A percentile compares a stretch with the other conserved stretches of the same genome.
These are phyloP conservation scores for Salarias fasciatus DNA, from an alignment of 2,797 vertebrate genomes.

Conservation along the genomic window DNA sequence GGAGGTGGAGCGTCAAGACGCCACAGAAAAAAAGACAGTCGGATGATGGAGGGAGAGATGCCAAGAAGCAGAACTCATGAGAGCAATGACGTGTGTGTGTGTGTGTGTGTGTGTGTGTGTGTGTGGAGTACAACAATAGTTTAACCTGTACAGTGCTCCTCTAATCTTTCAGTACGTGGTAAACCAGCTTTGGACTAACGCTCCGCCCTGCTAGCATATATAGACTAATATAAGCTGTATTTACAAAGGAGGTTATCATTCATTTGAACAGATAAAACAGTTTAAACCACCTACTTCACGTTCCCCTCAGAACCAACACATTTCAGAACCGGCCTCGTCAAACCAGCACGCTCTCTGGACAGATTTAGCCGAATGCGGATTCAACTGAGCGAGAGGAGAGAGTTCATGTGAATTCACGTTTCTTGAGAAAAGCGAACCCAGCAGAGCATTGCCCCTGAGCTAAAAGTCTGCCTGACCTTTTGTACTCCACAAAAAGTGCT, in stretches of 20 bases:
- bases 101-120: constrained; percentile 14
- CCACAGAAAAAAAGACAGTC: constrained; percentile 53
- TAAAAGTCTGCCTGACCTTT: no score
- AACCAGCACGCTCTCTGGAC: no score
- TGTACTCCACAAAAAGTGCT: no score
- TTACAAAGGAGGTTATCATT: constrained; percentile 39
- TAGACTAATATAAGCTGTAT: constrained; percentile 45
- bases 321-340: no score
- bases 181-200: constrained; percentile 2
- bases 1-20: constrained; percentile 32
- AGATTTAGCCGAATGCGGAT: no score
- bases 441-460: no score
- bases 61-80: constrained; percentile 53
- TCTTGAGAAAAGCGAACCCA: no score
- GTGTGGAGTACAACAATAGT: no score
- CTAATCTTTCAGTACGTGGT: no score
- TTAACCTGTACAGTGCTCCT: no score
- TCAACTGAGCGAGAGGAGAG: no score
- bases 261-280: constrained; percentile 39
- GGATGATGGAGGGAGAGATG: constrained; percentile 49
- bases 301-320: constrained; percentile 8
- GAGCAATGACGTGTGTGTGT: constrained; percentile 45
- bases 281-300: constrained; percentile 34
- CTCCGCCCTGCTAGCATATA: constrained; percentile 26
- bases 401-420: no score